These are phyloP conservation scores for Epinotia bilunana DNA, from an alignment of 2,888 invertebrate species.

Conservation along the genomic window DNA sequence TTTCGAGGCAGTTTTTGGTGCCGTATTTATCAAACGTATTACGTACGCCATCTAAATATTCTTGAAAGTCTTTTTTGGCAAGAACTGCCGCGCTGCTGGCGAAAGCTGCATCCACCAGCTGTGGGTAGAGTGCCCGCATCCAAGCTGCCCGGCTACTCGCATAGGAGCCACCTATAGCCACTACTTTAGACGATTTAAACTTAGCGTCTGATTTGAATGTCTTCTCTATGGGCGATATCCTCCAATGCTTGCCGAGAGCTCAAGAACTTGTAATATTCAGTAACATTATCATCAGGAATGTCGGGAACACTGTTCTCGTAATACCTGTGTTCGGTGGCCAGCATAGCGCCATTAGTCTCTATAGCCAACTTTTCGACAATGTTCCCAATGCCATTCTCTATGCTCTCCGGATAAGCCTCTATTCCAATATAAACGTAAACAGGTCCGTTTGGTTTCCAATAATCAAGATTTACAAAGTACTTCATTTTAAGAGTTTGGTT, in stretches of 20 bases:
- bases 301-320: background rate
- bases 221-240: background rate
- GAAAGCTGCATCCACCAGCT: background rate
- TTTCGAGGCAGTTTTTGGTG: background rate
- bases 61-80: background rate
- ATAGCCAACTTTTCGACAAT: background rate
- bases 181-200: background rate
- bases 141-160: conserved; percentile 2
- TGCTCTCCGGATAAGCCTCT: background rate
- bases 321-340: conserved; percentile 4
- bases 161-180: background rate
- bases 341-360: background rate
- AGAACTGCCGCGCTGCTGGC: background rate
- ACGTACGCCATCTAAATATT: background rate
- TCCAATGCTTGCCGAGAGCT: background rate
- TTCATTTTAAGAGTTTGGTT: background rate
- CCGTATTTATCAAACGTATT: background rate
- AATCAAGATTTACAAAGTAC: background rate
- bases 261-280: conserved; percentile 8
- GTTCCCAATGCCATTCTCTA: background rate
- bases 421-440: background rate
- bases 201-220: background rate
- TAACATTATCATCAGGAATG: background rate
- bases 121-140: background rate
- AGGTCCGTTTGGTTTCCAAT: background rate